Evolutionary conservation across 2,888 invertebrate genomes (phyloP), one percentile per base, ranked within the genome.

Genomic region (Choristoneura rosaceana): DNA sequence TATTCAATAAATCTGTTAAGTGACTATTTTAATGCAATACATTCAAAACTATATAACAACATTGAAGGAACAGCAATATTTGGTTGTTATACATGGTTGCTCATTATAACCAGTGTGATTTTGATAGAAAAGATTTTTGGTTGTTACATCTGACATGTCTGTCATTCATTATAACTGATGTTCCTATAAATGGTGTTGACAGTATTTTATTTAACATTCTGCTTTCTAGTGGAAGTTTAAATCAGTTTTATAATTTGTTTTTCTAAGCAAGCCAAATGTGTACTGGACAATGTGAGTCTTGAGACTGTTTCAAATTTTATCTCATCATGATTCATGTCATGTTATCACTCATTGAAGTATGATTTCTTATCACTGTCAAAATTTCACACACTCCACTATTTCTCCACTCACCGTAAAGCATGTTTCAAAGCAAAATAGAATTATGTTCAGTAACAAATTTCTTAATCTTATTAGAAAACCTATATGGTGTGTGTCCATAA

Each of bases 391-490:
- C 63, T 50, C 62, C 38, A 12, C 63, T 45, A 45, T 58, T 52
- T 38, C 69, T 74, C 33, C 75, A 41, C 59, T 50, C 34, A 17
- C 25, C 69, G 25, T 71, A 47, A 74, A 74, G 76, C 70, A 78
- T 78, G 78, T 73, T 75, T 59, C 68, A 65, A 43, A 59, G 47
- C 7, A 55, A 45, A 15, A 58, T 67, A 61, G 41, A 74, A 79
- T 68, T 70, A 82, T 82, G 81, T 79, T 83, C 75, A 79, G 71
- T 41, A 79, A 81, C 77, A 88, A 85, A 74, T 88, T 86, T 76
- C 76, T 82, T 61, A 77, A 86, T 55, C 79, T 87, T 41, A 81
- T 87, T 63, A 81, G 79, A 52, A 87, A 86, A 80, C 80, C 87
- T 70, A 87, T 87, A 82, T 87, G 87, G 87, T 87, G 80, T 74